A percentile compares a stretch with the other conserved stretches of the same genome.
Evolutionary conservation across 2,797 vertebrate genomes (phyloP).

Genomic region (Arnoldichthys spilopterus): DNA sequence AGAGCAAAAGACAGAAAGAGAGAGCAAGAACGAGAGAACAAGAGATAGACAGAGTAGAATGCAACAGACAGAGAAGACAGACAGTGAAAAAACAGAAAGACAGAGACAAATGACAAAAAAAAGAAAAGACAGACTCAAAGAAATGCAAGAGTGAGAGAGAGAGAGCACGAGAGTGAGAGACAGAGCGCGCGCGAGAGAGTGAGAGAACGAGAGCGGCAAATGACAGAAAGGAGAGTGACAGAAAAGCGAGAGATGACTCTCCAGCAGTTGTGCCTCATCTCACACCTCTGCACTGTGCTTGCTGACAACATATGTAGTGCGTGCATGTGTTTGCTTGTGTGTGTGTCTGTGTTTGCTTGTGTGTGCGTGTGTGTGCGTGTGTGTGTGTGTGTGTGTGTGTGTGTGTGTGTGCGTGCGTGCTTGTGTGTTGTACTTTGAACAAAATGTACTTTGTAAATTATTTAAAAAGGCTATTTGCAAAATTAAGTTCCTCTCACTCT

Average conservation of each 20-base stretch:
- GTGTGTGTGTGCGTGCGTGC: neutral
- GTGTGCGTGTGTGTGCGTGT: neutral
- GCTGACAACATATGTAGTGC: no score
- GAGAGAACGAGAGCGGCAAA: neutral
- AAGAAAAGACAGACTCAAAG: no score
- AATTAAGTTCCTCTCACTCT: slow-evolving; percentile 17
- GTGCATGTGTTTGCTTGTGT: neutral
- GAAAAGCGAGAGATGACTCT: neutral
- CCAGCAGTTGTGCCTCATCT: no score
- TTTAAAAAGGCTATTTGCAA: slow-evolving; percentile 14
- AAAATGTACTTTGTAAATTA: slow-evolving; percentile 12
- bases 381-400: neutral
- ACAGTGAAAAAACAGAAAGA: neutral
- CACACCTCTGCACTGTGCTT: no score
- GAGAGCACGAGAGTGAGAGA: neutral
- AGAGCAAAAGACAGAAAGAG: neutral
- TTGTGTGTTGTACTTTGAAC: neutral
- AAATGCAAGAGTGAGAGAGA: neutral
- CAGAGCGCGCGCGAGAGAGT: neutral
- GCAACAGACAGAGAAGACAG: neutral
- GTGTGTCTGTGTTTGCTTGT: neutral
- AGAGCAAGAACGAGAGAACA: neutral
- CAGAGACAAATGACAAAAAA: no score
- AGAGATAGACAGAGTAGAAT: neutral
- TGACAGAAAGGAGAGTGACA: neutral